Percentiles rank a stretch among this genome's conserved stretches.
These are phyloP conservation scores for Liodrosophila aerea DNA, from an alignment of 2,888 invertebrate genomes.

Conservation along the genomic window DNA sequence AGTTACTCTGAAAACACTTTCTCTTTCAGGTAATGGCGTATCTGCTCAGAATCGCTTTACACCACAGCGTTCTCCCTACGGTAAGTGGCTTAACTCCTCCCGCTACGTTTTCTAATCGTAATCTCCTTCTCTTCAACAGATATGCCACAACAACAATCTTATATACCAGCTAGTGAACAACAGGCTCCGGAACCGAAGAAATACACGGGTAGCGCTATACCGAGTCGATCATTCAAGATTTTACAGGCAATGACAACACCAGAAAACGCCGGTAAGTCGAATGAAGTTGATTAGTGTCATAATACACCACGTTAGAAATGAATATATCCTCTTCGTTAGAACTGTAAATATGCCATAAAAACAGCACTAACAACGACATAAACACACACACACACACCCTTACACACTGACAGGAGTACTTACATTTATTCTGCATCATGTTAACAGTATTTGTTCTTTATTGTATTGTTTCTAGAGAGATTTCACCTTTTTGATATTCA, in stretches of 20 bases:
- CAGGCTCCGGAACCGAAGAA: slow-evolving; percentile 88
- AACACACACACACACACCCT: slow-evolving; percentile 24
- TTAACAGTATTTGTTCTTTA: slow-evolving; percentile 34
- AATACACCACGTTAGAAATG: slow-evolving; percentile 6
- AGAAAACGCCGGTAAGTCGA: slow-evolving; percentile 85
- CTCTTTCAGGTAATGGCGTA: slow-evolving; percentile 75
- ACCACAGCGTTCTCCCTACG: slow-evolving; percentile 71
- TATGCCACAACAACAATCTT: slow-evolving; percentile 74
- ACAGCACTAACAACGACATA: slow-evolving; percentile 43
- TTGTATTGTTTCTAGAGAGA: slow-evolving; percentile 60
- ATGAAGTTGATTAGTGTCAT: neutral
- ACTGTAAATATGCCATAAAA: slow-evolving; percentile 60
- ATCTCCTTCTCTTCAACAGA: slow-evolving; percentile 57
- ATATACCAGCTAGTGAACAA: slow-evolving; percentile 87
- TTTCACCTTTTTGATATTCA: slow-evolving; percentile 72
- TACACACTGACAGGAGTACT: slow-evolving; percentile 21
- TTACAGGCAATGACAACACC: slow-evolving; percentile 90
- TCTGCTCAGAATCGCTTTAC: slow-evolving; percentile 75
- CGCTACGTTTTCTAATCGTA: neutral
- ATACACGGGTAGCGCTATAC: slow-evolving; percentile 90
- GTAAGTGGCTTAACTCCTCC: slow-evolving; percentile 26
- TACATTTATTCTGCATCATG: slow-evolving; percentile 42
- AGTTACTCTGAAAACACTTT: slow-evolving; percentile 4
- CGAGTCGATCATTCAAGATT: slow-evolving; percentile 90
- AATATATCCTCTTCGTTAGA: slow-evolving; percentile 6